These are phyloP conservation scores for Muscicapa adusta DNA, from an alignment of 2,113 vertebrate species.

Conservation along the genomic window DNA sequence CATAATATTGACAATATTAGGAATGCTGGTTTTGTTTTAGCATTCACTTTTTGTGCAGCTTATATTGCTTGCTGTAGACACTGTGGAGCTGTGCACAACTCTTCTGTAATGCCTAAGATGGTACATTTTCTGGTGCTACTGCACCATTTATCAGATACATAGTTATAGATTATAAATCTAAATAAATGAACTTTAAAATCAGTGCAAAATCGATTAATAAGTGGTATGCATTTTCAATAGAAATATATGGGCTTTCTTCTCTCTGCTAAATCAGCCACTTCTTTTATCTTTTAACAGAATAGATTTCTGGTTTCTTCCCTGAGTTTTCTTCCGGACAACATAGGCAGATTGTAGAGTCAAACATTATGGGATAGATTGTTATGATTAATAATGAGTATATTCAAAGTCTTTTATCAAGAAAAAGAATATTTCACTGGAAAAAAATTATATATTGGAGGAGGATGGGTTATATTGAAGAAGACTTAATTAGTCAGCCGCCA, in stretches of 20 bases:
- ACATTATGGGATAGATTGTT: not conserved
- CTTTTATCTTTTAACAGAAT: not conserved
- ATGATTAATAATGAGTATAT: not conserved
- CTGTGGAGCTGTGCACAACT: not conserved
- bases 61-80: accelerated
- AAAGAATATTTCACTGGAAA: not conserved
- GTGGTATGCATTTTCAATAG: not conserved
- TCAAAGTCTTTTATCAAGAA: not conserved
- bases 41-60: not conserved
- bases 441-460: not conserved
- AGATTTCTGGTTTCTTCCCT: not conserved
- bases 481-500: not conserved
- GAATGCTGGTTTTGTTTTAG: not conserved
- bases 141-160: accelerated
- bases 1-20: not conserved
- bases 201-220: not conserved
- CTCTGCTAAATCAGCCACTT: not conserved
- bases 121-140: not conserved
- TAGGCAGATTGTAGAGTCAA: not conserved
- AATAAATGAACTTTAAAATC: not conserved
- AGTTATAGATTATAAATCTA: not conserved
- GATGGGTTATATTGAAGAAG: not conserved
- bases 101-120: not conserved
- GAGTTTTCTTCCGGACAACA: not conserved
- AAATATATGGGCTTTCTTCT: not conserved